phyloP scores from a whole-genome alignment of 2,113 vertebrate species.

The Choloepus hoffmanni region DNA sequence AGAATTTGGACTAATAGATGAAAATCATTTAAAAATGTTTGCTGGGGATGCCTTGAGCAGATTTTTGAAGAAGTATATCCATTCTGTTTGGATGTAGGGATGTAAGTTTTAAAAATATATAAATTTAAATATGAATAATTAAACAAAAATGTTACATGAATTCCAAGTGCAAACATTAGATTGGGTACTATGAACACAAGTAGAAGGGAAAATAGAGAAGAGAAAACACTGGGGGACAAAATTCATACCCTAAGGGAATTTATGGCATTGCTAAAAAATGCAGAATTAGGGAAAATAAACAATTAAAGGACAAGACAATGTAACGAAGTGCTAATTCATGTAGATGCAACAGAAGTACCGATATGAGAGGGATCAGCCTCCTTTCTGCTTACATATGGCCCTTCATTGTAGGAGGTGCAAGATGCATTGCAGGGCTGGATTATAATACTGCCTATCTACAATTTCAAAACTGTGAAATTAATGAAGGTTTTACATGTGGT shows the following conservation, averaged over 20 bases:
- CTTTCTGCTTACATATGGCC: neutral
- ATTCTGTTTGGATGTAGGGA: neutral
- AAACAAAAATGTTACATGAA: slow-evolving; percentile 16
- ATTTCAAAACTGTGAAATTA: slow-evolving; percentile 24
- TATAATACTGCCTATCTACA: neutral
- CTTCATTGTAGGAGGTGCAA: neutral
- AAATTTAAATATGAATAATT: slow-evolving; percentile 58
- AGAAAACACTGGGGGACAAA: neutral
- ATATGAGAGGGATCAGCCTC: neutral
- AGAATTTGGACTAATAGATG: neutral
- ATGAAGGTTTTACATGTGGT: neutral
- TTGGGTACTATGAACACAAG: neutral
- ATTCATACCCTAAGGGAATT: neutral
- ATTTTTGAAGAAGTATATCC: neutral
- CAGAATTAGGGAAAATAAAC: neutral
- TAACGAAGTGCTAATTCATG: neutral
- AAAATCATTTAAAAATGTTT: slow-evolving; percentile 12
- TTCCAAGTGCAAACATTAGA: neutral
- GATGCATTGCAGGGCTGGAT: neutral
- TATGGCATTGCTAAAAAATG: neutral
- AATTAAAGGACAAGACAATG: neutral
- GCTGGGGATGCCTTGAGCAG: neutral
- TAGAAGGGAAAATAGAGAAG: neutral
- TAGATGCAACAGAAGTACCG: no score
- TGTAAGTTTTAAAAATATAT: slow-evolving; percentile 37